Base-by-base conservation (phyloP, 1,140 invertebrate species). In the Bombus sibiricus region DNA sequence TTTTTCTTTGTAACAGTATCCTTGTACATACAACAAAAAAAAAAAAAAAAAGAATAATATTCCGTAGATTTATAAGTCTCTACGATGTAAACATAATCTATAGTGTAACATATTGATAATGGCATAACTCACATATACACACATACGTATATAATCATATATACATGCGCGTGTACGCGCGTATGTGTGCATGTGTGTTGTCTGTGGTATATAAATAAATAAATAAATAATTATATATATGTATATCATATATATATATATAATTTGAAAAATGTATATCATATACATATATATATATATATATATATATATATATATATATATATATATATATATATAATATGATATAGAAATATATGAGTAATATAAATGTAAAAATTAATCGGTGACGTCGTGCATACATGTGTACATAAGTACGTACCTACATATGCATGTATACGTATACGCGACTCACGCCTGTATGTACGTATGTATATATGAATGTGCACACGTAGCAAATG, bases 91-190 rank as follows among this genome's bases (percentile, higher is more conserved):
- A 94, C 92, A 93, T 93, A 93, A 94, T 94, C 93, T 91, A 92
- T 93, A 94, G 88, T 95, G 94, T 95, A 94, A 93, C 90, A 95
- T 94, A 95, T 90, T 75, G 91, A 92, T 94, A 92, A 94, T 86
- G 90, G 92, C 92, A 92, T 93, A 91, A 92, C 93, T 53, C 47
- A 93, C 93, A 90, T 83, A 83, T 43, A 78, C 32, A 32, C n/a
- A 32, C 18, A 37, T 68, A 37, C 6, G 32, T 37, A 37, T 68
- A 22, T 37, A 37, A 8, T 1, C 12, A 1, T 28, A 28, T 22
- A 6, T 12, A 66, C 28, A 75, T 32, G 78, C 32, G 53, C 43
- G 15, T 5, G 43, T 0, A 15, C 43, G 12, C 62, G 13, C 32
- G n/a, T 57, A 28, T 39, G 22, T 25, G 57, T 47, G 74, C 25